phyloP scores from a whole-genome alignment of 2,797 vertebrate species.

The Ctenosaura bakeri region DNA sequence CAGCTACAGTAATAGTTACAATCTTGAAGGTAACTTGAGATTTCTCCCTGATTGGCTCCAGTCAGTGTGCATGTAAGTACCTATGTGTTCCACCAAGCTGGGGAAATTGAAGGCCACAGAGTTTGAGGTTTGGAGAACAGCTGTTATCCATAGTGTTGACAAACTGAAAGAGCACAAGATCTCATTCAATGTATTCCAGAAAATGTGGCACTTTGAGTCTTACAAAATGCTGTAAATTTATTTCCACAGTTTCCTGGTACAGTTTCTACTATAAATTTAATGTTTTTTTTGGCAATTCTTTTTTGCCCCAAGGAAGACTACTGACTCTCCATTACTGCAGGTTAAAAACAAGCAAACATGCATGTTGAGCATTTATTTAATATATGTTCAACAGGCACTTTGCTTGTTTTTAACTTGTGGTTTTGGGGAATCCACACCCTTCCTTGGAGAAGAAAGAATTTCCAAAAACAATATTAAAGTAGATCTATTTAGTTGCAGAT shows the following conservation, averaged over 20 bases:
- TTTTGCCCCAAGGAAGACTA: not conserved
- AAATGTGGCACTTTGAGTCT: not conserved
- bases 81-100: not conserved
- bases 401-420: no score
- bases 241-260: not conserved
- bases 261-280: not conserved
- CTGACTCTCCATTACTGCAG: not conserved
- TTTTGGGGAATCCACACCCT: no score
- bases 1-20: not conserved
- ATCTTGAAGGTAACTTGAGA: not conserved
- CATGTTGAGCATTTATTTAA: not conserved
- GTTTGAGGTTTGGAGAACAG: not conserved
- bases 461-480: no score
- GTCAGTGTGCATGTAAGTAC: not conserved
- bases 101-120: not conserved
- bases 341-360: not conserved
- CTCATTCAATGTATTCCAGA: not conserved
- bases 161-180: not conserved
- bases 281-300: not conserved
- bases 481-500: not conserved
- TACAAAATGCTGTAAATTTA: not conserved
- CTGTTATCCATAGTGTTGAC: not conserved
- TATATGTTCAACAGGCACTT: no score
- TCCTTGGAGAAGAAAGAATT: no score
- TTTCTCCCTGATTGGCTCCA: not conserved